These are phyloP conservation scores for Pocota personata DNA, from an alignment of 2,888 invertebrate genomes.

Conservation along the genomic window DNA sequence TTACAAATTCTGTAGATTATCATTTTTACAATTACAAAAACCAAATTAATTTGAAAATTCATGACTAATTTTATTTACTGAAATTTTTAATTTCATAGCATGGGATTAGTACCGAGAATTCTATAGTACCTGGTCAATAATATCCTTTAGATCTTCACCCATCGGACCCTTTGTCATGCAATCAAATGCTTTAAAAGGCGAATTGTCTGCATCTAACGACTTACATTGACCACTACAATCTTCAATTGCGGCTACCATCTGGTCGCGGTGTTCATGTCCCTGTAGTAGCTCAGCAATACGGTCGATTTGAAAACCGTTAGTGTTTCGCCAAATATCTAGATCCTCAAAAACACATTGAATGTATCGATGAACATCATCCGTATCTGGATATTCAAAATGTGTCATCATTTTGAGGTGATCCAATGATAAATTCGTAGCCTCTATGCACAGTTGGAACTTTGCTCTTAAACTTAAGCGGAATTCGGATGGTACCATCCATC, in stretches of 20 bases:
- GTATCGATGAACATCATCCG: neutral
- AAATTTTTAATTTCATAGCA: no score
- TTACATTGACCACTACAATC: neutral
- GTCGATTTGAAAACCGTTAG: neutral
- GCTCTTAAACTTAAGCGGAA: neutral
- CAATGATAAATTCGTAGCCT: neutral
- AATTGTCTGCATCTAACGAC: neutral
- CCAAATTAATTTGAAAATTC: no score
- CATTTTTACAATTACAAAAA: no score
- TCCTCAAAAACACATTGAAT: constrained; percentile 6
- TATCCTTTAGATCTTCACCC: no score
- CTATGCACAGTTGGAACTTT: neutral
- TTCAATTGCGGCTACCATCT: neutral
- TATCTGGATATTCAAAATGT: neutral
- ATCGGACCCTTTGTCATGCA: no score
- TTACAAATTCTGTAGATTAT: no score
- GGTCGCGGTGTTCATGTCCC: no score
- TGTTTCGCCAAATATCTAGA: neutral
- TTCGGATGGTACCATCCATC: neutral
- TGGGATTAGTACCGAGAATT: no score
- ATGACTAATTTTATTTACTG: no score
- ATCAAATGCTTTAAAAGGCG: no score
- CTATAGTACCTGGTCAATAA: no score
- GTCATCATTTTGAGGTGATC: neutral
- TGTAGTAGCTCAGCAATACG: neutral